Base-by-base conservation (phyloP, 2,888 invertebrate genomes). In the Sacculina carcini region DNA sequence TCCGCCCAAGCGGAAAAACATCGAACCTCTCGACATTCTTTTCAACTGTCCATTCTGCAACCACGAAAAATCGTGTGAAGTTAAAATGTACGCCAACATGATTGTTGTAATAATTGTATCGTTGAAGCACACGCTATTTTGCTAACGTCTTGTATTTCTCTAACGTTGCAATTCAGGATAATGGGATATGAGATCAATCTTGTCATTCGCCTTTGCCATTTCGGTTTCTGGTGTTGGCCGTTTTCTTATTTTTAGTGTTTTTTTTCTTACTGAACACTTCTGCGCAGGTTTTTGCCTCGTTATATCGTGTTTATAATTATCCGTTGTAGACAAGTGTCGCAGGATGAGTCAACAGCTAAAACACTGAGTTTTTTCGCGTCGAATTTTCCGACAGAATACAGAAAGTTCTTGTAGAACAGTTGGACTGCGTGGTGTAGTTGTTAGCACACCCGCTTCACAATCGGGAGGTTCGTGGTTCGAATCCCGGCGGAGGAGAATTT, bases 11-110 rank as follows among this genome's bases (percentile, higher is more conserved):
- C 72, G 81, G 57, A 94, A 90, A 68, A 78, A 81, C 2, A 87
- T 94, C 59, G 79, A 83, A 62, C 87, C 94, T 0, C 69, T 98
- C 51, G 94, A 96, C 64, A 80, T 81, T 52, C 85, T 89, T 64
- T 98, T 98, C 65, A 94, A 94, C 64, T 98, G 98, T 63, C 96
- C 96, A 12, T 98, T 98, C 69, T 98, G 98, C 66, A 98, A 98
- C 67, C 96, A 98, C 65, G 96, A 98, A 67, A 89, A 87, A 62
- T 90, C 92, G 1, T 98, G 98, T 66, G 96, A 98, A 72, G 96
- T 96, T 21, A 92, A 94, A 77, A 86, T 98, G 96, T 92, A 71
- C 72, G 78, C 71, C 24, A 46, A 21, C 28, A 50, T 31, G 24
- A 46, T 55, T 31, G 6, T 40, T 46, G 34, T 23, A 3, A 1